Evolutionary conservation across 1,140 invertebrate genomes (phyloP), one percentile per base, ranked within the genome.

Genomic region (Hesperophylax magnus): DNA sequence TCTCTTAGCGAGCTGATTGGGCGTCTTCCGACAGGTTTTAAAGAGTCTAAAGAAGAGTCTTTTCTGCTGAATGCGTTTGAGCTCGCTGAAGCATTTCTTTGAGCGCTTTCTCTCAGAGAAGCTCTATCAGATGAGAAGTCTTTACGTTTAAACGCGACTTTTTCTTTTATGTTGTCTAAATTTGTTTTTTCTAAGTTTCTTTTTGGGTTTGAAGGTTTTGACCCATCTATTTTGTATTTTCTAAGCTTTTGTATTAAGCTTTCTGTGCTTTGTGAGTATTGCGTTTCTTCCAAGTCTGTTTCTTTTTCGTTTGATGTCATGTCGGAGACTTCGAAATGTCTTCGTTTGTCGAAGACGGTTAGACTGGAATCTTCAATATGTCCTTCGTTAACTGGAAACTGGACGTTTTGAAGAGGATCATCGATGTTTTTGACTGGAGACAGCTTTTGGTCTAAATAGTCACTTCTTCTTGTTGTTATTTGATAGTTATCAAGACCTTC

Each of bases 321-420:
- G 22, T 27, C 71, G 0, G 82, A 84, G 9, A 79, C 71, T 79
- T 84, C 82, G 34, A 84, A 84, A 24, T 84, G 82, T 34, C 82
- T 52, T 54, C 61, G 71, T 27, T 67, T 79, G 24, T 84, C 77
- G 31, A 78, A 81, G 52, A 81, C 56, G 20, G 76, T 67, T 11
- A 80, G 52, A 18, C 78, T 76, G 1, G 78, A 75, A n/a, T 80
- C 78, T 61, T 75, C 78, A 6, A 80, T n/a, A 27, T 65, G 67
- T 0, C 52, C 54, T n/a, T 72, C 69, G 20, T 14, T 56, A 27
- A n/a, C 52, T 24, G 77, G 56, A 56, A 78, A 78, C 63, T 71
- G 22, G 11, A 78, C 17, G 22, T 78, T 34, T 15, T 15, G 15
- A 18, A 53, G 31, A 18, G 11, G 54, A 14, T 27, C 65, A 60